Conservation (phyloP, 2,888 invertebrate genomes). For the Punctoribates punctum region DNA sequence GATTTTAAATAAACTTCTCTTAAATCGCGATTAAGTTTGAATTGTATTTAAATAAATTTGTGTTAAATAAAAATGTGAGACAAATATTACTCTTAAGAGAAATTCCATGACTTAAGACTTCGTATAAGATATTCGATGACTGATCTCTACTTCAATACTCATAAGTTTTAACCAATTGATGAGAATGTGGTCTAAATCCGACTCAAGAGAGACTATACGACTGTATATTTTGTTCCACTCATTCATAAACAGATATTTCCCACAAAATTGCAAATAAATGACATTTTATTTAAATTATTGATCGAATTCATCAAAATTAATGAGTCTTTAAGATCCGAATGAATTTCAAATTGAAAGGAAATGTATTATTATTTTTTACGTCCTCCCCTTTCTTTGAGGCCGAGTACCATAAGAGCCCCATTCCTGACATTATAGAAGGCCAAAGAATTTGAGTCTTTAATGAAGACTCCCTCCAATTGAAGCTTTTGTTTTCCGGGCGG, state of each 20-base stretch:
- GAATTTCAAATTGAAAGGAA: not conserved
- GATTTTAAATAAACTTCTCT: too few relatives aligned
- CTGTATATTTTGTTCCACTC: not conserved
- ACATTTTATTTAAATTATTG: not conserved
- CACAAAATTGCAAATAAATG: too few relatives aligned
- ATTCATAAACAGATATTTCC: not conserved
- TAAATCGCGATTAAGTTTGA: too few relatives aligned
- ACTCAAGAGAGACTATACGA: too few relatives aligned
- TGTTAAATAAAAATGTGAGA: too few relatives aligned
- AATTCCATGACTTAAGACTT: too few relatives aligned
- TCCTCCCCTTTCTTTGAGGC: slow-evolving; percentile 44
- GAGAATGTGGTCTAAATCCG: too few relatives aligned
- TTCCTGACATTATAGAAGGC: slow-evolving; percentile 87
- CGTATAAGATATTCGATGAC: too few relatives aligned
- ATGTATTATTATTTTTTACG: slow-evolving; percentile 37
- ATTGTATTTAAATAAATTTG: too few relatives aligned
- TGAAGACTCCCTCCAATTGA: slow-evolving; percentile 94
- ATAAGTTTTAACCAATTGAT: too few relatives aligned
- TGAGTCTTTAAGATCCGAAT: not conserved
- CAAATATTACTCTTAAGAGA: too few relatives aligned
- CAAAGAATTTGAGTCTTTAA: slow-evolving; percentile 90
- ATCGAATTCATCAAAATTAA: not conserved
- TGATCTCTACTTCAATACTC: too few relatives aligned
- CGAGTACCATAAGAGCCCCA: slow-evolving; percentile 38
- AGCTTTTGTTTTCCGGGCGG: slow-evolving; percentile 96